Evolutionary conservation across 2,797 vertebrate species (phyloP).

Genomic region (Pseudochirops corinnae): DNA sequence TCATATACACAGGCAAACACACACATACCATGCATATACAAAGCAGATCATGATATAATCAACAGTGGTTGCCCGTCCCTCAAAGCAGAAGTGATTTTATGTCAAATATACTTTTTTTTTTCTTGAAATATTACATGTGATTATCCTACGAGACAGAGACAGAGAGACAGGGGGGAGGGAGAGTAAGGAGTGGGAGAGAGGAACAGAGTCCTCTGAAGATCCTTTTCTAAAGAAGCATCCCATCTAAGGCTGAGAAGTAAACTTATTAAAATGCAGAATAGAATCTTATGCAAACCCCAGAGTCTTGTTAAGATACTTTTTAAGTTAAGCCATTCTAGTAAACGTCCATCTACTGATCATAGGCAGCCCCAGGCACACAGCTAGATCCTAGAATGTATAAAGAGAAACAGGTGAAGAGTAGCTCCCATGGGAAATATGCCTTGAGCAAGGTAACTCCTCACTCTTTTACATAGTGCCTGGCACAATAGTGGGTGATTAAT

Average conservation of each 20-base stretch:
- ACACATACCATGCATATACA: no score
- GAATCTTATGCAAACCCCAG: not conserved
- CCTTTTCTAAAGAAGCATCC: not conserved
- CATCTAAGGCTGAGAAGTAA: not conserved
- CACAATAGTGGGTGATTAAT: not conserved
- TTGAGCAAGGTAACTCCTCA: not conserved
- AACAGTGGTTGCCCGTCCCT: not conserved
- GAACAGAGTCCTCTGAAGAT: not conserved
- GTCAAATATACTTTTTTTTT: not conserved
- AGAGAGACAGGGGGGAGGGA: no score
- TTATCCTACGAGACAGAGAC: not conserved
- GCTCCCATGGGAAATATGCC: not conserved
- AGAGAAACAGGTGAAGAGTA: not conserved
- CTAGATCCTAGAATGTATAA: not conserved
- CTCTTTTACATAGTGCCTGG: not conserved
- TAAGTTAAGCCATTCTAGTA: not conserved
- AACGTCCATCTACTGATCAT: not conserved
- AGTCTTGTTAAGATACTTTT: not conserved
- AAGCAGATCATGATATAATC: not conserved
- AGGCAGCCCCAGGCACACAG: not conserved
- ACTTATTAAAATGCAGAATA: not conserved
- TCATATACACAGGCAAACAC: no score
- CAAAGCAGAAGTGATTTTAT: not conserved
- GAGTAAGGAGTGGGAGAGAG: no score
- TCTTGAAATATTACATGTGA: not conserved